phyloP scores from a whole-genome alignment of 1,140 invertebrate species.

The Atta cephalotes region DNA sequence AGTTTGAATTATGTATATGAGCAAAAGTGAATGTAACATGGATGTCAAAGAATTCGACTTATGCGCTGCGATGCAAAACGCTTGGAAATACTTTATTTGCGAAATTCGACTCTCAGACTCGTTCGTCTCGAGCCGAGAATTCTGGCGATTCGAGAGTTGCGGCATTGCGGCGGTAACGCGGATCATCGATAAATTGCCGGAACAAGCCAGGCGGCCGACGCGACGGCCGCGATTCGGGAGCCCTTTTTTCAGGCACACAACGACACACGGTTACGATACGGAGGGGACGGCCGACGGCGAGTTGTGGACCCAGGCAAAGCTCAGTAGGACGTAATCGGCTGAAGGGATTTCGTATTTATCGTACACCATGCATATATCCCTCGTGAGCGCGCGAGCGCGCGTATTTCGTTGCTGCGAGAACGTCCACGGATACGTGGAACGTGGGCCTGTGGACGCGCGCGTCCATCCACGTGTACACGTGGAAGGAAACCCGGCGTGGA shows the following conservation, averaged over 20 bases:
- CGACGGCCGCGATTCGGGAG: constrained; percentile 23
- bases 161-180: constrained; percentile 26
- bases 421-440: constrained; percentile 1
- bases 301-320: constrained; percentile 69
- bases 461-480: constrained; percentile 37
- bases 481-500: constrained; percentile 59
- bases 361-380: constrained; percentile 60
- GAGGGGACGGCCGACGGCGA: constrained; percentile 36
- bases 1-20: neutral
- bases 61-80: neutral
- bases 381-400: constrained; percentile 6
- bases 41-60: neutral
- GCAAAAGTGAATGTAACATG: neutral
- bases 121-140: neutral
- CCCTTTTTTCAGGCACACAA: constrained; percentile 57
- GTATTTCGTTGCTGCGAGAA: constrained; percentile 40
- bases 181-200: constrained; percentile 46
- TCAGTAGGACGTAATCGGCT: constrained; percentile 77
- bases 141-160: neutral
- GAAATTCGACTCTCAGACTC: neutral
- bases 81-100: neutral
- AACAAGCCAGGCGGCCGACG: constrained; percentile 18
- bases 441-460: constrained; percentile 2
- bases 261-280: constrained; percentile 38
- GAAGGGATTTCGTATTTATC: constrained; percentile 78